These are phyloP conservation scores for Temnothorax unifasciatus DNA, from an alignment of 2,888 invertebrate genomes.

Conservation along the genomic window DNA sequence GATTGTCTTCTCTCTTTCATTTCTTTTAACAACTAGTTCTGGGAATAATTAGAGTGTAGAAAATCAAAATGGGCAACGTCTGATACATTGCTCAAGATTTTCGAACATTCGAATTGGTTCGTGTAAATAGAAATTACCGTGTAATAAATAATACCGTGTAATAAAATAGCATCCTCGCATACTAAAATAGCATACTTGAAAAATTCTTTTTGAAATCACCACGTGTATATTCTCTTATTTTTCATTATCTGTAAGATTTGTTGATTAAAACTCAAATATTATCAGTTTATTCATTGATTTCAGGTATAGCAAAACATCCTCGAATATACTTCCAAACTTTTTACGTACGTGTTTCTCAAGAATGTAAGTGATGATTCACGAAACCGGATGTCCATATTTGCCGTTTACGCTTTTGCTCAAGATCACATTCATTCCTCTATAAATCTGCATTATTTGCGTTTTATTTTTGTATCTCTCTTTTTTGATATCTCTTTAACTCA, in stretches of 20 bases:
- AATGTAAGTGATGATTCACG: slow-evolving; percentile 77
- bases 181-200: slow-evolving; percentile 65
- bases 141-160: slow-evolving; percentile 68
- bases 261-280: neutral
- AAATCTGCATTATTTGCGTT: slow-evolving; percentile 45
- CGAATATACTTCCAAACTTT: slow-evolving; percentile 27
- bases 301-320: neutral
- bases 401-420: slow-evolving; percentile 66
- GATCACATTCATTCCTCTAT: slow-evolving; percentile 61
- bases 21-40: neutral
- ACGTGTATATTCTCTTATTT: neutral
- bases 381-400: slow-evolving; percentile 73
- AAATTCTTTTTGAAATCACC: neutral
- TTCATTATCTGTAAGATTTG: neutral
- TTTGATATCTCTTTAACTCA: slow-evolving; percentile 14
- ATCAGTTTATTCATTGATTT: neutral
- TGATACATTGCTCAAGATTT: neutral
- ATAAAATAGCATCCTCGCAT: slow-evolving; percentile 72
- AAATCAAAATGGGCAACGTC: neutral
- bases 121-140: neutral
- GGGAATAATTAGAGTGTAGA: neutral
- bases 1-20: neutral
- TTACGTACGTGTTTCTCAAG: slow-evolving; percentile 70
- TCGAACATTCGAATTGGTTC: neutral
- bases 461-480: slow-evolving; percentile 45